Evolutionary conservation across 2,888 invertebrate species (phyloP).

Genomic region (Hirtodrosophila confusa): DNA sequence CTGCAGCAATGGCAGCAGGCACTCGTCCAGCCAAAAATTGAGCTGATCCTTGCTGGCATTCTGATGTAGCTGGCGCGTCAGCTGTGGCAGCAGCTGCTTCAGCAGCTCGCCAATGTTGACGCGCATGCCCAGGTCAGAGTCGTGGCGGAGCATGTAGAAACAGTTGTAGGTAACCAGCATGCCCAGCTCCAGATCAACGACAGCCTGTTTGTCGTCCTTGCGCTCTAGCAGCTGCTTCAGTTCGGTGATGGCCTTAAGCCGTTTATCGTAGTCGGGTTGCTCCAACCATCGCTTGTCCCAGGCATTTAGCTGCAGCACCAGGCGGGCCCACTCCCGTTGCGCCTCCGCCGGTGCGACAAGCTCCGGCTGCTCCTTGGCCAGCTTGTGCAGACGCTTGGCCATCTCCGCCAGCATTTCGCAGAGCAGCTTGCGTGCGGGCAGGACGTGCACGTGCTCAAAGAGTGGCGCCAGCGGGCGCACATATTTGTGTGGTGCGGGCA

Average conservation of each 20-base stretch:
- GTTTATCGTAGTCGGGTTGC: constrained; percentile 94
- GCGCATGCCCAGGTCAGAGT: constrained; percentile 92
- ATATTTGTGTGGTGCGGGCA: constrained; percentile 87
- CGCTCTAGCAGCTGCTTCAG: constrained; percentile 86
- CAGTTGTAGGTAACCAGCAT: constrained; percentile 92
- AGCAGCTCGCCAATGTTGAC: constrained; percentile 91
- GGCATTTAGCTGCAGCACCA: constrained; percentile 91
- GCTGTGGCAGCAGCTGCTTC: constrained; percentile 88
- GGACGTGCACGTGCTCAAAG: constrained; percentile 88
- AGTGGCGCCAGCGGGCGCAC: constrained; percentile 89
- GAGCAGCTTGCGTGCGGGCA: constrained; percentile 89
- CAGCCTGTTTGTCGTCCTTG: constrained; percentile 77
- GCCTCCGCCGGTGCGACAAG: constrained; percentile 45
- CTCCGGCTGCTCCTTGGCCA: constrained; percentile 35
- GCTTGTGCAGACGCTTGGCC: constrained; percentile 83
- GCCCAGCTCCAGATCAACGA: constrained; percentile 87
- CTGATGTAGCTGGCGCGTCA: constrained; percentile 85
- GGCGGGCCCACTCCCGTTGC: constrained; percentile 85
- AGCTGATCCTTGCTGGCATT: constrained; percentile 85
- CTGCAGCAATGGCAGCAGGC: constrained; percentile 89
- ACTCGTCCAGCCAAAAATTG: constrained; percentile 89
- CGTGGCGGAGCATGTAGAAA: constrained; percentile 90
- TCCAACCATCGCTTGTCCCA: constrained; percentile 95
- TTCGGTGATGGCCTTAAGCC: constrained; percentile 91
- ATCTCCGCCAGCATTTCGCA: constrained; percentile 87